Evolutionary conservation across 2,113 vertebrate species (phyloP).

Genomic region (Mixornis gularis): DNA sequence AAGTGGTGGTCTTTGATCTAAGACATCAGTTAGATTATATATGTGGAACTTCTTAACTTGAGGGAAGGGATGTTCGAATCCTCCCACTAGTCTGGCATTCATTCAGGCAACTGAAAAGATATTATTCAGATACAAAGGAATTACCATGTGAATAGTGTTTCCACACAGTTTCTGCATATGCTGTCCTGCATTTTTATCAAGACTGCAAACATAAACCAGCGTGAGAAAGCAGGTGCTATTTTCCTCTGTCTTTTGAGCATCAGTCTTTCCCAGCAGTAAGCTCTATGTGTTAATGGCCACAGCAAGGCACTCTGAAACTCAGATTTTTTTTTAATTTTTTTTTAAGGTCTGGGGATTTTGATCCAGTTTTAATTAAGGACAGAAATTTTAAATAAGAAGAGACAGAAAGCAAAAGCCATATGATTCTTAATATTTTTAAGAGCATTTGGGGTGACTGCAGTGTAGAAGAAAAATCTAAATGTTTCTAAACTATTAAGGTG

Average conservation of each 20-base stretch:
- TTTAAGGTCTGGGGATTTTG: constrained; percentile 28
- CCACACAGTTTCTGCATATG: constrained; percentile 67
- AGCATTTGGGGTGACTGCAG: background rate
- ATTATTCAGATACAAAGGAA: constrained; percentile 73
- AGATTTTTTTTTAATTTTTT: background rate
- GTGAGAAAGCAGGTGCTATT: constrained; percentile 77
- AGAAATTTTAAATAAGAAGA: constrained; percentile 61
- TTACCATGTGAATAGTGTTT: constrained; percentile 76
- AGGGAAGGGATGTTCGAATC: constrained; percentile 46
- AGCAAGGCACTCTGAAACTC: constrained; percentile 47
- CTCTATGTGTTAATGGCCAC: constrained; percentile 37
- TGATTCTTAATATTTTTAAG: constrained; percentile 24
- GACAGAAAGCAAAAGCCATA: background rate
- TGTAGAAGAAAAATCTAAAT: background rate
- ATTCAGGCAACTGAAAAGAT: constrained; percentile 73
- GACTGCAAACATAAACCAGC: constrained; percentile 66
- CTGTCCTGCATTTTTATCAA: constrained; percentile 74
- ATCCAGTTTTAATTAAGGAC: constrained; percentile 56
- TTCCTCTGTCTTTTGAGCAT: constrained; percentile 69
- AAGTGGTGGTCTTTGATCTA: constrained; percentile 44
- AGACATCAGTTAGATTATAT: constrained; percentile 28
- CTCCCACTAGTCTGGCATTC: constrained; percentile 53
- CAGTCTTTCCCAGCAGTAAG: constrained; percentile 70
- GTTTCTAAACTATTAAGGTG: background rate
- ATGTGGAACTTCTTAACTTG: constrained; percentile 28